Conservation (phyloP, 2,888 invertebrate species). For the Yponomeuta sedellus region DNA sequence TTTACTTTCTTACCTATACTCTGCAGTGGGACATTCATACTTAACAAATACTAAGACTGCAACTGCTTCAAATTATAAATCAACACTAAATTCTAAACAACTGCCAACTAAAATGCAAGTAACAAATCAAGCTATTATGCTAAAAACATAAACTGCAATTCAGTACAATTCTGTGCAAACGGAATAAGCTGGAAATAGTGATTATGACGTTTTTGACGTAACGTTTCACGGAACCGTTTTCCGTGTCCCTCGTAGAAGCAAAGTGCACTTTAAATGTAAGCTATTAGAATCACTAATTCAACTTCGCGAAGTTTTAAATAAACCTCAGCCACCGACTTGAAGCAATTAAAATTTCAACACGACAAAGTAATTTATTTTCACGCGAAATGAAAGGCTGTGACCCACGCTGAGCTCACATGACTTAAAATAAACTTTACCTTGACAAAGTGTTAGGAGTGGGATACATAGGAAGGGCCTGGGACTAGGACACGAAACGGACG, state of each 20-base stretch:
- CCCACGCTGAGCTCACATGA: neutral
- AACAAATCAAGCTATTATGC: no score
- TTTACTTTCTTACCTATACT: no score
- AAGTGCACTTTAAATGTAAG: neutral
- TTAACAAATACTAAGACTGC: no score
- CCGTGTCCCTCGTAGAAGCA: neutral
- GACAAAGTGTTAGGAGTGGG: no score
- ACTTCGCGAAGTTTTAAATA: constrained; percentile 13
- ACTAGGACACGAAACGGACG: no score
- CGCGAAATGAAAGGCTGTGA: neutral
- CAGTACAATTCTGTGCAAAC: no score
- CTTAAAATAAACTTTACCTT: neutral
- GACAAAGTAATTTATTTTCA: constrained; percentile 12
- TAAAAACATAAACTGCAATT: no score
- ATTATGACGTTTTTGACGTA: neutral
- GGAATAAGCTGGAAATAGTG: neutral
- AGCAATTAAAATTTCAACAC: constrained; percentile 15
- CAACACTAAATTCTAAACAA: no score
- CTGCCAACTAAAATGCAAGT: no score
- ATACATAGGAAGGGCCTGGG: no score
- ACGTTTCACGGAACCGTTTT: neutral
- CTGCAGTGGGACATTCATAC: no score
- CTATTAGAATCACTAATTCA: neutral
- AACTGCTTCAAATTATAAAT: no score
- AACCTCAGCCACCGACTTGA: constrained; percentile 14